phyloP scores from a whole-genome alignment of 2,797 vertebrate genomes.

The Clangula hyemalis region DNA sequence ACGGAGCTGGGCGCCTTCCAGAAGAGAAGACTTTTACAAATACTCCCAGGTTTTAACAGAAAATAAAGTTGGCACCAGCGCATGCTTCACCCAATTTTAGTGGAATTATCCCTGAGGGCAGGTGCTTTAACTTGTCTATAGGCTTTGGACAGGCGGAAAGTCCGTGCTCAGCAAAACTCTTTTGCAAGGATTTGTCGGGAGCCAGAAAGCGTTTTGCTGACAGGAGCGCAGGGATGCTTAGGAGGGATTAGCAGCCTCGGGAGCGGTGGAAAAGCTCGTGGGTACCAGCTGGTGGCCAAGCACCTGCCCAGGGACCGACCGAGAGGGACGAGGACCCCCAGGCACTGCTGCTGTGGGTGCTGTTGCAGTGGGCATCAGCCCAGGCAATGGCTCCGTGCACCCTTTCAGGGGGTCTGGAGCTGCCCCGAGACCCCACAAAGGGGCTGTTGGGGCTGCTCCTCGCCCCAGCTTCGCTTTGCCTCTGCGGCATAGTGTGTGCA shows the following conservation, averaged over 20 bases:
- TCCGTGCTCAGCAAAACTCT: conserved; percentile 65
- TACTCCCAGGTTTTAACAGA: conserved; percentile 24
- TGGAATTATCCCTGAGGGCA: conserved; percentile 59
- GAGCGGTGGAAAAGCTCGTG: background rate
- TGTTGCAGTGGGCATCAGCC: rapidly evolving
- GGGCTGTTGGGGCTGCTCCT: background rate
- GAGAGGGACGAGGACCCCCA: rapidly evolving
- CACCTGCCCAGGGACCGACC: rapidly evolving
- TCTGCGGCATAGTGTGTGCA: rapidly evolving
- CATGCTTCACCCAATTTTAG: conserved; percentile 1
- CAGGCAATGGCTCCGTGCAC: background rate
- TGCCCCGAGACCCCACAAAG: rapidly evolving
- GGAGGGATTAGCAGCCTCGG: conserved; percentile 47
- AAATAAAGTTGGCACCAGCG: conserved; percentile 6
- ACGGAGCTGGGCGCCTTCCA: rapidly evolving
- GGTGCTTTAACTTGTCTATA: conserved; percentile 61
- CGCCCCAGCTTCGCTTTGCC: background rate
- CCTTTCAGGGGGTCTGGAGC: rapidly evolving
- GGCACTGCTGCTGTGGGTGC: background rate
- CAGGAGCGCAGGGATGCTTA: conserved; percentile 40
- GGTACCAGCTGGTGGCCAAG: background rate
- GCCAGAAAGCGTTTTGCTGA: conserved; percentile 65
- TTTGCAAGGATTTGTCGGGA: conserved; percentile 66
- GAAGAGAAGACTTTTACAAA: conserved; percentile 32
- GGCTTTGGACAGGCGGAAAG: conserved; percentile 47